Evolutionary conservation across 2,113 vertebrate species (phyloP).

Genomic region (Fukomys damarensis): DNA sequence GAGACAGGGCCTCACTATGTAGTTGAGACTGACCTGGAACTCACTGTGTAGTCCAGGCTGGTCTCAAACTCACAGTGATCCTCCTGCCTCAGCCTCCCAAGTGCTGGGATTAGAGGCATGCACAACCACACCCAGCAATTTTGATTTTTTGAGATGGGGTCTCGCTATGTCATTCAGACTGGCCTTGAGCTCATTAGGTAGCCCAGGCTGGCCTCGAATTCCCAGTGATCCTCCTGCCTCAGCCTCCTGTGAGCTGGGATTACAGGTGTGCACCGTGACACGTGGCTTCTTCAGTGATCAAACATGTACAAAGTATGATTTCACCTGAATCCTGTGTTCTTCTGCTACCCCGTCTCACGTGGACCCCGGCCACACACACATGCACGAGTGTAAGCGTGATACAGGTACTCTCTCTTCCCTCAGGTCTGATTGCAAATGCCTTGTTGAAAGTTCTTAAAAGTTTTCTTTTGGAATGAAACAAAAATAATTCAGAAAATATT

Average conservation of each 20-base stretch:
- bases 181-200: neutral
- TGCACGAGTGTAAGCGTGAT: too few species aligned
- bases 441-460: neutral
- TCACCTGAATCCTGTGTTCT: neutral
- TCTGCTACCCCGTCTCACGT: neutral
- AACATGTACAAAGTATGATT: neutral
- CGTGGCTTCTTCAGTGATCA: neutral
- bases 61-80: neutral
- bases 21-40: neutral
- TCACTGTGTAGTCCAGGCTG: neutral
- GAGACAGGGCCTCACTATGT: neutral
- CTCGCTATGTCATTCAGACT: neutral
- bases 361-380: too few species aligned
- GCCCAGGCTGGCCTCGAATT: neutral
- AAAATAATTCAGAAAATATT: neutral
- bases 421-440: neutral
- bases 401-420: too few species aligned
- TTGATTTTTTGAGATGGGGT: neutral
- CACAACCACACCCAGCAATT: too few species aligned
- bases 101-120: neutral
- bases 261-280: neutral
- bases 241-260: neutral
- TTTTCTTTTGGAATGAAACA: neutral
- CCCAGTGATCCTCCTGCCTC: neutral
- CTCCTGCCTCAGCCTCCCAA: neutral